Evolutionary conservation across 1,140 invertebrate genomes (phyloP).

Genomic region (Neotoxoptera formosana): DNA sequence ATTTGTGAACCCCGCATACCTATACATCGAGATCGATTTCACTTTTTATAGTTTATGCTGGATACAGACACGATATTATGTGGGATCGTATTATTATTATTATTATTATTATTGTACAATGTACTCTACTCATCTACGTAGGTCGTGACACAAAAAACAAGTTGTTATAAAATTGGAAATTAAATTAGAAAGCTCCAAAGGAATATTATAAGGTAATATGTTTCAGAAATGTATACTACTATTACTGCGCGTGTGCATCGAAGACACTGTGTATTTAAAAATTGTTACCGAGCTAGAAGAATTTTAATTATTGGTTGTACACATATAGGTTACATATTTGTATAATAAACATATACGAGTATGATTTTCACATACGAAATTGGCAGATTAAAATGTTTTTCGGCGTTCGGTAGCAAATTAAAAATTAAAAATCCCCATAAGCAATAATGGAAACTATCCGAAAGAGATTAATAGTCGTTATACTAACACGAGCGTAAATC

Average conservation of each 20-base stretch:
- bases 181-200: background rate
- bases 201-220: background rate
- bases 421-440: background rate
- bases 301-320: background rate
- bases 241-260: background rate
- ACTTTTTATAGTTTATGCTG: background rate
- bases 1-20: background rate
- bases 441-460: background rate
- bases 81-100: background rate
- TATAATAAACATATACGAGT: background rate
- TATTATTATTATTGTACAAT: slow-evolving; percentile 7
- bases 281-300: background rate
- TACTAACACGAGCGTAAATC: background rate
- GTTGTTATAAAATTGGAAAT: slow-evolving; percentile 9
- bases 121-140: background rate
- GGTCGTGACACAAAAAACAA: slow-evolving; percentile 18
- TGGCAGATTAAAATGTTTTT: background rate
- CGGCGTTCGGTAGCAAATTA: background rate
- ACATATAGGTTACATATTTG: background rate
- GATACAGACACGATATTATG: background rate
- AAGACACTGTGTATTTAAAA: background rate
- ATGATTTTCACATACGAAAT: background rate
- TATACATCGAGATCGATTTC: background rate
- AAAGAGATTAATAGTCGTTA: background rate
- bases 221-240: background rate